phyloP scores from a whole-genome alignment of 2,888 invertebrate genomes.

The Phyto melanocephala region DNA sequence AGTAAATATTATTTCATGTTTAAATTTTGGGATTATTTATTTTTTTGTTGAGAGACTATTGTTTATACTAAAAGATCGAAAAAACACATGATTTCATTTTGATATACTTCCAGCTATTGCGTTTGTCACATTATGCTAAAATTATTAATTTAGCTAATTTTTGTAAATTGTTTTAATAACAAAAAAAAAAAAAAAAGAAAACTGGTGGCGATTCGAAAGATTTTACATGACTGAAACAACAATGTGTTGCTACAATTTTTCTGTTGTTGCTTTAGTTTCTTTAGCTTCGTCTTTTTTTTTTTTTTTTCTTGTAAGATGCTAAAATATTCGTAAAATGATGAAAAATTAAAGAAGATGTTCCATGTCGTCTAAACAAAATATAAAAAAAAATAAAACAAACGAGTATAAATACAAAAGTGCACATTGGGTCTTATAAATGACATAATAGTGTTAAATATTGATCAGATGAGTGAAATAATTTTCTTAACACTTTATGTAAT shows the following conservation, averaged over 20 bases:
- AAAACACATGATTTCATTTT: conserved; percentile 20
- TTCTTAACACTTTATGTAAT: too few species aligned
- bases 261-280: neutral
- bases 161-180: neutral
- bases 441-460: too few species aligned
- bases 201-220: neutral
- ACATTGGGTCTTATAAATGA: too few species aligned
- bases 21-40: too few species aligned
- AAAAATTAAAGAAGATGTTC: conserved; percentile 1
- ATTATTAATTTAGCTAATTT: neutral
- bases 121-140: neutral
- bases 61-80: too few species aligned
- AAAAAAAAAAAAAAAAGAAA: too few species aligned
- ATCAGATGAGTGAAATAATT: too few species aligned
- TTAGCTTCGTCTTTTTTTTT: neutral
- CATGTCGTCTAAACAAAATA: neutral
- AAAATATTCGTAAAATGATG: conserved; percentile 4
- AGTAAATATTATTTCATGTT: too few species aligned
- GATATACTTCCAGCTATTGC: neutral
- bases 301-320: conserved; percentile 13
- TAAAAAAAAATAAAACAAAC: neutral
- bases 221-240: conserved; percentile 23
- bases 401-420: neutral
- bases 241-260: conserved; percentile 1
- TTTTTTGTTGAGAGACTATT: too few species aligned